Percentiles rank a stretch among this genome's conserved stretches.
phyloP scores from a whole-genome alignment of 2,113 vertebrate species.

The Hyla sarda region DNA sequence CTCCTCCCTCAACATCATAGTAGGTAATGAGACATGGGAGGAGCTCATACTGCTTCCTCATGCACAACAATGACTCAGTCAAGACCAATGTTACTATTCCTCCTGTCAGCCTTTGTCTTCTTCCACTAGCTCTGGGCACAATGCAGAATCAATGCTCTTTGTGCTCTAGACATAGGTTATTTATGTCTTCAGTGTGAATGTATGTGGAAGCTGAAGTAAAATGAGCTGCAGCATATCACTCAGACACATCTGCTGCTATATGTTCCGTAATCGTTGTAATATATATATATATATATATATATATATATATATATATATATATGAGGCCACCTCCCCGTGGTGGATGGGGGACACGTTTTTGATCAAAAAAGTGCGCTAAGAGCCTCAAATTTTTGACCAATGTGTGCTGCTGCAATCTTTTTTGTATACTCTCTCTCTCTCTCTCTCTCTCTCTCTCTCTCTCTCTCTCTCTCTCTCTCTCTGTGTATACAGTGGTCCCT shows the following conservation, averaged over 20 bases:
- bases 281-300: no score
- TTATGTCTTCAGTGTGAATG: not conserved
- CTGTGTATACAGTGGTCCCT: no score
- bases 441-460: no score
- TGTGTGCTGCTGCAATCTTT: no score
- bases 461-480: no score
- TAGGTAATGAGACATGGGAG: slow-evolving; percentile 49
- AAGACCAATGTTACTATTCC: not conserved
- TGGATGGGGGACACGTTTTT: no score
- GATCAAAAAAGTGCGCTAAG: no score
- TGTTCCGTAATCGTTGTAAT: no score
- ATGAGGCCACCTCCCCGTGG: no score
- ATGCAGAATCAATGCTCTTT: not conserved
- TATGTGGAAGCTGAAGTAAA: not conserved
- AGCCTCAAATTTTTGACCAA: no score
- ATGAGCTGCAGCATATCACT: not conserved
- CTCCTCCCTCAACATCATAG: slow-evolving; percentile 42
- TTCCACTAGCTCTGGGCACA: not conserved
- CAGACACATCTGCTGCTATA: not conserved
- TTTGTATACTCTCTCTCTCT: no score
- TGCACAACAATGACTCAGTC: slow-evolving; percentile 50
- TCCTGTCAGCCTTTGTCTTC: slow-evolving; percentile 3
- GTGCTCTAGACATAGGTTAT: not conserved
- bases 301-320: no score
- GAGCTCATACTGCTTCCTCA: slow-evolving; percentile 36